Evolutionary conservation across 2,888 invertebrate species (phyloP).

Genomic region (Campoletis raptor): DNA sequence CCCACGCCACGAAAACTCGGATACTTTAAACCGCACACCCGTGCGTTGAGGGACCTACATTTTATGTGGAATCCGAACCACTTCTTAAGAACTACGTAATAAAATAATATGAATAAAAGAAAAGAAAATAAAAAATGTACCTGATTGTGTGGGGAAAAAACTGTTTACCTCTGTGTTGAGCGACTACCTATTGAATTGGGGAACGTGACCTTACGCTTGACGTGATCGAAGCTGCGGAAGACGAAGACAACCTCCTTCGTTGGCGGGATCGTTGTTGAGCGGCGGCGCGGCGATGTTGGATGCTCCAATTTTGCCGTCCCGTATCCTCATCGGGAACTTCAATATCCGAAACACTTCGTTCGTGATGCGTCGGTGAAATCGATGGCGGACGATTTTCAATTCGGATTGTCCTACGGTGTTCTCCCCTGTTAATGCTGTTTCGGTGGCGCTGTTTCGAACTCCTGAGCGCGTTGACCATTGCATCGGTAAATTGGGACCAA

Average conservation of each 20-base stretch:
- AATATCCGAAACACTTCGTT: background rate
- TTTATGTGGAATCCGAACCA: background rate
- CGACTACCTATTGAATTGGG: background rate
- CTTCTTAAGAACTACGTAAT: too few species aligned
- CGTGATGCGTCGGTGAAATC: background rate
- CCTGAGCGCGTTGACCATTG: background rate
- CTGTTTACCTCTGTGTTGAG: background rate
- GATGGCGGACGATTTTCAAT: background rate
- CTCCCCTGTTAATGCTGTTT: background rate
- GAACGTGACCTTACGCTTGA: background rate
- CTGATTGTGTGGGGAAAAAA: too few species aligned
- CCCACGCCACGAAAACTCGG: background rate
- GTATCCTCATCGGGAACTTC: background rate
- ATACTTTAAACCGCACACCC: slow-evolving; percentile 11
- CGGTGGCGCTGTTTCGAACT: background rate
- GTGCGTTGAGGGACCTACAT: slow-evolving; percentile 14
- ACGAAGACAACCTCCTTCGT: background rate
- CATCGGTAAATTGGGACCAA: slow-evolving; percentile 2
- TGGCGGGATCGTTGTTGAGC: background rate
- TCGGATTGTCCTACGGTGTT: background rate
- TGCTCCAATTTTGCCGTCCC: background rate
- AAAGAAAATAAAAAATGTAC: too few species aligned
- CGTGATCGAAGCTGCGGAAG: background rate
- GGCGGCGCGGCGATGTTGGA: background rate
- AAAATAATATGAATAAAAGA: too few species aligned